A percentile compares a stretch with the other conserved stretches of the same genome.
Evolutionary conservation across 2,797 vertebrate genomes (phyloP).

Genomic region (Anguilla obscura): DNA sequence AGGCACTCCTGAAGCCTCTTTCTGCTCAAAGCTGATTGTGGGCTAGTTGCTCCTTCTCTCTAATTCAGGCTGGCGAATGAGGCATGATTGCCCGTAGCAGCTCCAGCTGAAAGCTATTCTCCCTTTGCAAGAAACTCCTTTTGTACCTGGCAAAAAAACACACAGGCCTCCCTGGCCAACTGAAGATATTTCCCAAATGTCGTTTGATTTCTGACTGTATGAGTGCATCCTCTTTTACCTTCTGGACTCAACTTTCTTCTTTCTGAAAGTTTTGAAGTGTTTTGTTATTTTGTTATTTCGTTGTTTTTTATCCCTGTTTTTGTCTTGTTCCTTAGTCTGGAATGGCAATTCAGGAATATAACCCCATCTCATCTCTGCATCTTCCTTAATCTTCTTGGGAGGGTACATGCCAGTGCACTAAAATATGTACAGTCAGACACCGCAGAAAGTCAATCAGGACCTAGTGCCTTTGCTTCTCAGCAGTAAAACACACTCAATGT

Average conservation of each 20-base stretch:
- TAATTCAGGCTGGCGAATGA: neutral
- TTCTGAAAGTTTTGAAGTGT: neutral
- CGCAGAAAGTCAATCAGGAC: neutral
- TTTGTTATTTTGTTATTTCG: neutral
- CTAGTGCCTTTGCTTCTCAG: no score
- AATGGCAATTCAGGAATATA: neutral
- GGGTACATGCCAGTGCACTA: no score
- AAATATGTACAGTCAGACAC: neutral
- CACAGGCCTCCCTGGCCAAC: neutral
- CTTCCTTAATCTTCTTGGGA: no score
- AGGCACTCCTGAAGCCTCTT: neutral
- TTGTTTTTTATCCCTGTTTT: neutral
- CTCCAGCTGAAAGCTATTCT: neutral
- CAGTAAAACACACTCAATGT: no score
- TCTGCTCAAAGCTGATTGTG: neutral
- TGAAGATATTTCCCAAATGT: neutral
- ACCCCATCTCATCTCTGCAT: neutral
- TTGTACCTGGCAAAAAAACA: neutral
- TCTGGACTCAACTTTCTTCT: neutral
- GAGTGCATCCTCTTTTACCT: neutral
- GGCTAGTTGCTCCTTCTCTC: neutral
- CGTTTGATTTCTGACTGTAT: neutral
- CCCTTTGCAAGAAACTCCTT: neutral
- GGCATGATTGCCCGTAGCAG: neutral
- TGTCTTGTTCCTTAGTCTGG: neutral